These are phyloP conservation scores for Phalangium opilio DNA, from an alignment of 2,888 invertebrate species.

Conservation along the genomic window DNA sequence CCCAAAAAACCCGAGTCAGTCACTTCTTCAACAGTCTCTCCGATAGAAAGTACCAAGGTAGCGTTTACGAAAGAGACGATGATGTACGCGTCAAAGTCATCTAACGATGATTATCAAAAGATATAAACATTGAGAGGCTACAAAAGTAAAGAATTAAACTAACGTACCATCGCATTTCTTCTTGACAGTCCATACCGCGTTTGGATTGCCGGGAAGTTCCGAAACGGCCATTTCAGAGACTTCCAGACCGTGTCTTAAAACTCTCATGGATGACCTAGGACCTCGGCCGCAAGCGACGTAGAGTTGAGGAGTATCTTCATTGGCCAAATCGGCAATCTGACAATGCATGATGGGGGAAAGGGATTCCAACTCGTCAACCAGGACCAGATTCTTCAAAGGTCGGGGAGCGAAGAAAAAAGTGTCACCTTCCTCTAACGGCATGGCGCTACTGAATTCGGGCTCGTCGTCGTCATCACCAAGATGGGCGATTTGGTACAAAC, in stretches of 20 bases:
- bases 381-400: slow-evolving; percentile 76
- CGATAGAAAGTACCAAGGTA: slow-evolving; percentile 94
- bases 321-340: slow-evolving; percentile 81
- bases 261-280: slow-evolving; percentile 78
- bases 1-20: slow-evolving; percentile 98
- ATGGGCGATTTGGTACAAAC: slow-evolving; percentile 96
- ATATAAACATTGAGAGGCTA: slow-evolving; percentile 3
- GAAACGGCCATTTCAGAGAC: slow-evolving; percentile 99
- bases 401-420: slow-evolving; percentile 97
- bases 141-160: slow-evolving; percentile 1
- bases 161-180: slow-evolving; percentile 83
- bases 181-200: slow-evolving; percentile 99
- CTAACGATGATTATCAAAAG: slow-evolving; percentile 39
- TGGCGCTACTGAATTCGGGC: slow-evolving; percentile 93
- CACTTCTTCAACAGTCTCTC: slow-evolving; percentile 99
- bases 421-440: slow-evolving; percentile 96
- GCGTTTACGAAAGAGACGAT: slow-evolving; percentile 98
- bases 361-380: slow-evolving; percentile 94
- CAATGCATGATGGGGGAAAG: slow-evolving; percentile 74
- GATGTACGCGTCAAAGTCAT: slow-evolving; percentile 97
- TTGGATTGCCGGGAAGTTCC: slow-evolving; percentile 97
- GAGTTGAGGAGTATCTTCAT: slow-evolving; percentile 96
- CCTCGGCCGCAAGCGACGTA: slow-evolving; percentile 93
- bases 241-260: slow-evolving; percentile 90
- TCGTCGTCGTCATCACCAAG: slow-evolving; percentile 98